Base-by-base conservation (phyloP, 1,140 invertebrate species). In the Diorhabda elongata region DNA sequence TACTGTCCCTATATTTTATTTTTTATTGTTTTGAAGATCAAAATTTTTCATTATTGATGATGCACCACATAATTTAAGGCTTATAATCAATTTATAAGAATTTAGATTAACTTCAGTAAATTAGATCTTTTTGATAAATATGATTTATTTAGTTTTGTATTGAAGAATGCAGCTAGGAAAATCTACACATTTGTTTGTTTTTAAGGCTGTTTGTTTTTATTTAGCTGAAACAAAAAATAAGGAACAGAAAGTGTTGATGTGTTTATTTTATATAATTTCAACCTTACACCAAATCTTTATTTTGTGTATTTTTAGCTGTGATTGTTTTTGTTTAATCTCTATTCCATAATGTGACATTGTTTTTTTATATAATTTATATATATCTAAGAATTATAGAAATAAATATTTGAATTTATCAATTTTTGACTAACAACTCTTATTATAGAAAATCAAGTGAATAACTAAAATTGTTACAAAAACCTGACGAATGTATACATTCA, bases 291-390 rank as follows among this genome's bases (percentile, higher is more conserved):
- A 58, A 68, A 44, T 67, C 63, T 57, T 71, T 73, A 68, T 69
- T 72, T 66, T 73, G 73, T 73, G 73, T 77, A 75, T 67, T 74
- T 73, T 77, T 72, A 75, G 76, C 76, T 77, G 76, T 77, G 76
- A 77, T 76, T 66, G 73, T 58, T 67, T 52, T 66, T 44, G 43
- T 66, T 69, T 42, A 26, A 58, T 64, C 26, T 64, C 9, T 63
- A 42, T 64, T 52, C 67, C 69, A 73, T 69, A 63, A 61, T 61
- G 64, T 61, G 58, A 66, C 45, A 60, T 4, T 68, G 56, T 68
- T 70, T 47, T 63, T 60, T 58, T 67, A 61, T 65, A 64, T 68
- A 61, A 44, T 42, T 64, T 69, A 52, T 45, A 47, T 47, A 61
- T 59, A 71, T 64, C 52, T 70, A 41, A 52, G 58, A 65, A 67